Evolutionary conservation across 1,140 invertebrate species (phyloP), one percentile per base, ranked within the genome.

Genomic region (Geopemphigus sp.): DNA sequence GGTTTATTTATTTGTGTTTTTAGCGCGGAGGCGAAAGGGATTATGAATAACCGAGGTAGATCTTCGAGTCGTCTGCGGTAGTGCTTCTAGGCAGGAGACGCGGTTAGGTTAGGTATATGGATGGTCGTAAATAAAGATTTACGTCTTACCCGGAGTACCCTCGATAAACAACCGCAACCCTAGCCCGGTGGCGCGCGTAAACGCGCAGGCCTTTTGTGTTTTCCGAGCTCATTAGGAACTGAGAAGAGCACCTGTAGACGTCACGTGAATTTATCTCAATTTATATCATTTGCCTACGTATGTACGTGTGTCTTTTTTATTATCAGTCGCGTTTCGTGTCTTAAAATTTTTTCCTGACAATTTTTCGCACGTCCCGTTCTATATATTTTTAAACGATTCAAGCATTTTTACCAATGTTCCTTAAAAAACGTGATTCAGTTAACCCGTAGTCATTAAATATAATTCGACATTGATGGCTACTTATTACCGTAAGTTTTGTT

Each of bases 111-210:
- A n/a, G n/a, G n/a, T n/a, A n/a, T n/a, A n/a, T n/a, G 50, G 15
- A 39, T 17, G 56, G 57, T 63, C 74, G 74, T 78, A 78, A 78
- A 78, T 61, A 61, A 78, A 78, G 74, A 78, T 78, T 78, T 78
- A 78, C 61, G 56, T 59, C 39, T 78, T 78, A 63, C 74, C n/a
- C 74, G 56, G 56, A 26, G 57, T 50, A 26, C 74, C 74, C 32
- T 78, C 74, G 56, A 78, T 78, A 78, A 78, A 78, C 74, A 63
- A 78, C 54, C 54, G 8, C 32, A 45, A 5, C 17, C 26, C 54
- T n/a, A 14, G 12, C 22, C n/a, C 19, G 19, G 10, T 64, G 1
- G 14, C 63, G 1, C 19, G 6, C 6, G 14, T 59, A 22, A 12
- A 61, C 59, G 19, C 29, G 10, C 19, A 76, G 32, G n/a, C 57